Percentiles rank a stretch among this genome's conserved stretches.
Evolutionary conservation across 2,888 invertebrate species (phyloP).

Genomic region (Ptilodon capucinus): DNA sequence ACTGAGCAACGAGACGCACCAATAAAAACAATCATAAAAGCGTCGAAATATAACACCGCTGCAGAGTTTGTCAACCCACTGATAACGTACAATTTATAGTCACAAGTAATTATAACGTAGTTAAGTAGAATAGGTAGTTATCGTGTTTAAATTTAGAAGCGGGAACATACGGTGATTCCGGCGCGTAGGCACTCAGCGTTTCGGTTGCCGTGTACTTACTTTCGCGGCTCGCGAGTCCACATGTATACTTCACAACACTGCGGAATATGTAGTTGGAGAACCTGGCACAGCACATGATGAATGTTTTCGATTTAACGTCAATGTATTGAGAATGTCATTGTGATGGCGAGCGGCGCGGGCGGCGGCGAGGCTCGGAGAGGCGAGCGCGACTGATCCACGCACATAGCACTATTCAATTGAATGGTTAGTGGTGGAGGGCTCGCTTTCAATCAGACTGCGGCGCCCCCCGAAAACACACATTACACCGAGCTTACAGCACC

Average conservation of each 20-base stretch:
- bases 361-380: constrained; percentile 36
- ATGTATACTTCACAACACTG: constrained; percentile 78
- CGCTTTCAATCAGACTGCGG: constrained; percentile 38
- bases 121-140: constrained; percentile 24
- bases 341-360: constrained; percentile 42
- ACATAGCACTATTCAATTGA: constrained; percentile 68
- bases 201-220: constrained; percentile 60
- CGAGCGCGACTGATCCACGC: constrained; percentile 57
- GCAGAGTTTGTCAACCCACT: constrained; percentile 26
- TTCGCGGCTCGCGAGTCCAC: constrained; percentile 74
- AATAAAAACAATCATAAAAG: constrained; percentile 23
- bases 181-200: constrained; percentile 4
- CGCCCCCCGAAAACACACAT: constrained; percentile 53
- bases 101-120: no score
- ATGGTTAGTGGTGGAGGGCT: constrained; percentile 43
- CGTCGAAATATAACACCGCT: constrained; percentile 26
- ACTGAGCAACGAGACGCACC: constrained; percentile 13
- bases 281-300: constrained; percentile 74
- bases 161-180: constrained; percentile 29
- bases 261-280: constrained; percentile 72
- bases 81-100: constrained; percentile 40
- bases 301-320: constrained; percentile 51
- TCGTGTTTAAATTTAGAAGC: constrained; percentile 46
- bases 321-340: constrained; percentile 64
- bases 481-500: constrained; percentile 43